Evolutionary conservation across 2,113 vertebrate genomes (phyloP).

Genomic region (Phaethornis superciliosus): DNA sequence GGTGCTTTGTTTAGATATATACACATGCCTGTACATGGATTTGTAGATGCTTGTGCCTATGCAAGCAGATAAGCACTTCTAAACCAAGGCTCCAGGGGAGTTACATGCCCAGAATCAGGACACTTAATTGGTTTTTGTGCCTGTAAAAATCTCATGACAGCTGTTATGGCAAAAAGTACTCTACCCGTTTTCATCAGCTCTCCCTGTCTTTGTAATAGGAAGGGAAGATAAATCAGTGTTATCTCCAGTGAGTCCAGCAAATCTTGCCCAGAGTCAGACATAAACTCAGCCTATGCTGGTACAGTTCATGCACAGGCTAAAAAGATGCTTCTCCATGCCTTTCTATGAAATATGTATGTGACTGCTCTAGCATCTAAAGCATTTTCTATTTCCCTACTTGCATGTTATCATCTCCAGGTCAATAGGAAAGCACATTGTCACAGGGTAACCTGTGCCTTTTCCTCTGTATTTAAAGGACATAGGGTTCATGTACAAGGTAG

Average conservation of each 20-base stretch:
- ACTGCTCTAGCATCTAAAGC: neutral
- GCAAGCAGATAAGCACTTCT: constrained; percentile 39
- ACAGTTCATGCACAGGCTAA: neutral
- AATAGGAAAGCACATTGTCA: neutral
- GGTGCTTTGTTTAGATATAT: neutral
- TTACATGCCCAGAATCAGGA: constrained; percentile 35
- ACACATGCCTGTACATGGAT: neutral
- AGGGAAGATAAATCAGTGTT: neutral
- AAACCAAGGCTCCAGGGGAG: constrained; percentile 15
- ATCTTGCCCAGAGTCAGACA: neutral
- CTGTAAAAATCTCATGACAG: constrained; percentile 31
- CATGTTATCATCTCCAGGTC: neutral
- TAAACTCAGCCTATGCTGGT: neutral
- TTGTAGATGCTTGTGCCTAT: constrained; percentile 17
- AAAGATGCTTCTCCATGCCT: neutral
- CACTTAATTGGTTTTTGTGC: constrained; percentile 10
- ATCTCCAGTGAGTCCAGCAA: neutral
- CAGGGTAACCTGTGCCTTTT: neutral
- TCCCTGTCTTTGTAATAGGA: neutral
- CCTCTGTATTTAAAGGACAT: neutral
- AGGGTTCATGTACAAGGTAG: neutral
- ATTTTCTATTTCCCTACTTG: neutral
- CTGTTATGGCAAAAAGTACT: neutral
- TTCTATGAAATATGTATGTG: constrained; percentile 3
- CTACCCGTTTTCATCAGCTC: neutral